Evolutionary conservation across 2,888 invertebrate species (phyloP).

Genomic region (Crepidodera aurea): DNA sequence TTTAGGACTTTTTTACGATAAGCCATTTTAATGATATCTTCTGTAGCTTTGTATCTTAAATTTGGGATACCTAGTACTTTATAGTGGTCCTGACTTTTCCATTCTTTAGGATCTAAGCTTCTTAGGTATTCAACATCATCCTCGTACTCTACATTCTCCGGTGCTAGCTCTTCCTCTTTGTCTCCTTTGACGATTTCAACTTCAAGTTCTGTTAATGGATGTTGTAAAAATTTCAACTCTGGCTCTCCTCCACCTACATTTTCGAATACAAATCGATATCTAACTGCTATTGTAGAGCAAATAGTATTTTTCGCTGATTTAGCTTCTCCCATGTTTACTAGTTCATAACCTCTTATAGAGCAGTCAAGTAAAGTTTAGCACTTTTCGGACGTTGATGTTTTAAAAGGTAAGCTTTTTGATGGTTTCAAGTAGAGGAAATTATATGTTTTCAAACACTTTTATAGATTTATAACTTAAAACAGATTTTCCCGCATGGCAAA

Average conservation of each 20-base stretch:
- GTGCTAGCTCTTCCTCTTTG: constrained; percentile 52
- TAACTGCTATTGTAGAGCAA: constrained; percentile 56
- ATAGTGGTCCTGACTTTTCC: constrained; percentile 99
- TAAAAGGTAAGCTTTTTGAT: neutral
- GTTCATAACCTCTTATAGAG: constrained; percentile 26
- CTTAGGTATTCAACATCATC: constrained; percentile 85
- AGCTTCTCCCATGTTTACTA: constrained; percentile 55
- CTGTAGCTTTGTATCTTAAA: constrained; percentile 83
- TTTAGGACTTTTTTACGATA: constrained; percentile 90
- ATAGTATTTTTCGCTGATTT: constrained; percentile 46
- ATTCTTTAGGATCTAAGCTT: constrained; percentile 92
- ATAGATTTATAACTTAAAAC: constrained; percentile 38
- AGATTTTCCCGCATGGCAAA: constrained; percentile 52
- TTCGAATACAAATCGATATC: constrained; percentile 57
- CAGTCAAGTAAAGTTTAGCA: neutral
- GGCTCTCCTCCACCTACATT: constrained; percentile 51
- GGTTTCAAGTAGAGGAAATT: neutral
- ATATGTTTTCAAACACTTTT: constrained; percentile 24
- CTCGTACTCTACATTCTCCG: constrained; percentile 64
- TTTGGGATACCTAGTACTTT: constrained; percentile 90
- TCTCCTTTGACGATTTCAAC: constrained; percentile 49
- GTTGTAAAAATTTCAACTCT: constrained; percentile 53
- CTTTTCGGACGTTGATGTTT: neutral
- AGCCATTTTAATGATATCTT: constrained; percentile 92
- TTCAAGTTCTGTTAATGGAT: constrained; percentile 55